phyloP scores from a whole-genome alignment of 2,797 vertebrate species.

The Chaunax sp. region DNA sequence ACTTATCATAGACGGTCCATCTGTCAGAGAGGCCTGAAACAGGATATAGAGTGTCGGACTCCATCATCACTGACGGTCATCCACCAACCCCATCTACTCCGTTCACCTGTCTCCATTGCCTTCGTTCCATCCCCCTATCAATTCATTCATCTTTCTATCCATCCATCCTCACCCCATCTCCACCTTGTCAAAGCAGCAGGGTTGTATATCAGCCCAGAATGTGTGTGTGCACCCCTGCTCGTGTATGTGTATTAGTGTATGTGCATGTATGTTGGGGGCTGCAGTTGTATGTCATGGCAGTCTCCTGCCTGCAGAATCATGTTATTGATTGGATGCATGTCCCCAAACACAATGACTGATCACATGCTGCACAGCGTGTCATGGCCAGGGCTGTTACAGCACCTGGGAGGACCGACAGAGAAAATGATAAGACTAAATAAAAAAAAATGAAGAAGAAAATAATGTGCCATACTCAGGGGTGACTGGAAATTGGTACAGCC shows the following conservation, averaged over 20 bases:
- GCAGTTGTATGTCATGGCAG: slow-evolving; percentile 63
- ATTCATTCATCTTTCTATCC: slow-evolving; percentile 55
- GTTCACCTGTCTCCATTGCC: slow-evolving; percentile 69
- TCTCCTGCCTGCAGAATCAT: slow-evolving; percentile 70
- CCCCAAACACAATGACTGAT: slow-evolving; percentile 66
- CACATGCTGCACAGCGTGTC: slow-evolving; percentile 54
- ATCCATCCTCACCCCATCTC: slow-evolving; percentile 76
- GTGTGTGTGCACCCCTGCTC: slow-evolving; percentile 23
- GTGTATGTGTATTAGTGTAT: slow-evolving; percentile 22
- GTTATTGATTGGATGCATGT: slow-evolving; percentile 77
- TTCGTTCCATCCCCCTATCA: slow-evolving; percentile 43
- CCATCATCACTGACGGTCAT: slow-evolving; percentile 48
- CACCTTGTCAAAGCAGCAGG: slow-evolving; percentile 65
- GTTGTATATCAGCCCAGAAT: slow-evolving; percentile 53
- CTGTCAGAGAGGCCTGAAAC: slow-evolving; percentile 30
- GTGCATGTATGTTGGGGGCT: slow-evolving; percentile 44
- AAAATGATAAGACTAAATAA: slow-evolving; percentile 20
- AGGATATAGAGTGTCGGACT: slow-evolving; percentile 29
- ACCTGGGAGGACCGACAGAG: slow-evolving; percentile 17
- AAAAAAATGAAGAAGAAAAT: slow-evolving; percentile 8
- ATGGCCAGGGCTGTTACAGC: slow-evolving; percentile 25
- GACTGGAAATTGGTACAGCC: neutral
- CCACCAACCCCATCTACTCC: slow-evolving; percentile 55
- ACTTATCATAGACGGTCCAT: slow-evolving; percentile 53
- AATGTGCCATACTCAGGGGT: neutral